These are phyloP conservation scores for Pseudomyrmex gracilis DNA, from an alignment of 1,140 invertebrate species.

Conservation along the genomic window DNA sequence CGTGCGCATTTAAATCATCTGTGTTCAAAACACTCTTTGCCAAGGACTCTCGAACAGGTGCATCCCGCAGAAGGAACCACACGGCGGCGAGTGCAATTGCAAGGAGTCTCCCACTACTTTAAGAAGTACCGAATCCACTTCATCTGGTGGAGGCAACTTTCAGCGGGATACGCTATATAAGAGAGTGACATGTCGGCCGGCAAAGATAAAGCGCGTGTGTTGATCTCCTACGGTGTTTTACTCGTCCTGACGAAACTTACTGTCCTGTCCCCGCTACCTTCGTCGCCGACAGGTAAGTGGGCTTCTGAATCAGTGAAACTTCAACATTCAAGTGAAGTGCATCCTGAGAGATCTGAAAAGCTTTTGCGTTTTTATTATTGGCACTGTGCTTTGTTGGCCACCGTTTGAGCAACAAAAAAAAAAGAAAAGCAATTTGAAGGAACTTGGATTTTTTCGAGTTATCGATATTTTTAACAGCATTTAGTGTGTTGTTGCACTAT, in stretches of 20 bases:
- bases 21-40: neutral
- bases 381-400: neutral
- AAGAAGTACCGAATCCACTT: conserved; percentile 53
- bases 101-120: conserved; percentile 60
- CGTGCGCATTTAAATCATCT: neutral
- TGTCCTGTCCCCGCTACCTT: conserved; percentile 74
- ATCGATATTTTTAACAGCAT: too few species aligned
- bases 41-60: conserved; percentile 15
- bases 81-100: conserved; percentile 8
- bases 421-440: neutral
- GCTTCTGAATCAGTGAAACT: conserved; percentile 15
- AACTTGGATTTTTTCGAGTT: neutral
- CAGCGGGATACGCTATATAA: conserved; percentile 84
- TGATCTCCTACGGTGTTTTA: conserved; percentile 71
- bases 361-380: conserved; percentile 10
- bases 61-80: conserved; percentile 18
- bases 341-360: neutral
- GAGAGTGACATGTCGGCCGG: conserved; percentile 81
- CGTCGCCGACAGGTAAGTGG: conserved; percentile 78
- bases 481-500: too few species aligned
- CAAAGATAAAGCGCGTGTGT: conserved; percentile 84
- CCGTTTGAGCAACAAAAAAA: too few species aligned
- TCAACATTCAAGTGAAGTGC: conserved; percentile 3
- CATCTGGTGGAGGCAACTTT: conserved; percentile 83
- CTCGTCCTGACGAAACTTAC: conserved; percentile 69